Evolutionary conservation across 2,797 vertebrate genomes (phyloP).

Genomic region (Enteromius mattozi): DNA sequence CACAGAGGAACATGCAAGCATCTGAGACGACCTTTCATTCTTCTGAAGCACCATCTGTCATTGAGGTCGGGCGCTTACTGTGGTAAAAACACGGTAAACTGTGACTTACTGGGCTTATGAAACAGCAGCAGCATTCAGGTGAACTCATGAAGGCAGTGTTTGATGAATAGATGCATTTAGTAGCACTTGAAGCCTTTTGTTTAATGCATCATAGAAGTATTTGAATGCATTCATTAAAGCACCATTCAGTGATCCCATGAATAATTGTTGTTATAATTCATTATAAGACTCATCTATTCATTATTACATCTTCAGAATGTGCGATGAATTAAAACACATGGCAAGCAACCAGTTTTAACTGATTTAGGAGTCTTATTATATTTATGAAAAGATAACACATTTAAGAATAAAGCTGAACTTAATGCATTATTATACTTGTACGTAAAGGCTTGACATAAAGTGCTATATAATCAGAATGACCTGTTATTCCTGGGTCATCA

Average conservation of each 20-base stretch:
- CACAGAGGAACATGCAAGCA: constrained; percentile 1
- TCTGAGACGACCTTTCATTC: not conserved
- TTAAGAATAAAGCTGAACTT: not conserved
- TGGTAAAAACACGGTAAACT: not conserved
- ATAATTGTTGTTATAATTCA: not conserved
- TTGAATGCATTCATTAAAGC: not conserved
- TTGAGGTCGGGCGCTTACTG: not conserved
- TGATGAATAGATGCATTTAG: not conserved
- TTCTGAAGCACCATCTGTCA: not conserved
- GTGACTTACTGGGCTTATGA: not conserved
- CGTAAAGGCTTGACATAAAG: not conserved
- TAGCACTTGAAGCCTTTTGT: not conserved
- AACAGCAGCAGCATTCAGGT: not conserved
- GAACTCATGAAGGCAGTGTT: not conserved
- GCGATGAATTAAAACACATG: not conserved
- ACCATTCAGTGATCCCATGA: not conserved
- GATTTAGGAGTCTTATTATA: not conserved
- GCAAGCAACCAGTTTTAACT: not conserved
- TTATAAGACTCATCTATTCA: not conserved
- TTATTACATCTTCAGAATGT: not conserved
- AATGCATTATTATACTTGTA: not conserved
- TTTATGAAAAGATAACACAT: not conserved
- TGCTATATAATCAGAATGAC: not conserved
- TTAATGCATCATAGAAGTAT: not conserved
- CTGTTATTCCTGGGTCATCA: not conserved